phyloP scores from a whole-genome alignment of 2,797 vertebrate species.

The Anas acuta region DNA sequence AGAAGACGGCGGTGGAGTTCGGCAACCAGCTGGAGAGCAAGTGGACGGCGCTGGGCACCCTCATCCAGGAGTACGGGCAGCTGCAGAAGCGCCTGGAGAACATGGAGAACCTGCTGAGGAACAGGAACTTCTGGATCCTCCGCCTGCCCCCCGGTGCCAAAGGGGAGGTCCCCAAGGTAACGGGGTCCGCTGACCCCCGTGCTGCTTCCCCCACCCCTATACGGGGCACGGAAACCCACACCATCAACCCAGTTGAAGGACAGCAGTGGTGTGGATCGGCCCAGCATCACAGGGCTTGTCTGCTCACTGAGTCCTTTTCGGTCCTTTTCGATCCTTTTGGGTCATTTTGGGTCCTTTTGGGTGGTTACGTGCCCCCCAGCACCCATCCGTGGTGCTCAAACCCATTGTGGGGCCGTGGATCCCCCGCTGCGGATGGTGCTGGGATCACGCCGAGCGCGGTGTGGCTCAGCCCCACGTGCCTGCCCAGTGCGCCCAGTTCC shows the following conservation, averaged over 20 bases:
- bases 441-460: rapidly evolving
- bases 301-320: rapidly evolving
- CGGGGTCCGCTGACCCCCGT: slow-evolving; percentile 52
- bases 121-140: slow-evolving; percentile 81
- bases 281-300: neutral
- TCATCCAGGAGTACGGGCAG: slow-evolving; percentile 80
- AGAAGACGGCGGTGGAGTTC: slow-evolving; percentile 77
- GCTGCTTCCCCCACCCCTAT: neutral
- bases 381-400: rapidly evolving
- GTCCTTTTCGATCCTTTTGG: too few species aligned
- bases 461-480: rapidly evolving
- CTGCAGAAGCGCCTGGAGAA: slow-evolving; percentile 78
- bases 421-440: rapidly evolving
- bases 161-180: slow-evolving; percentile 79
- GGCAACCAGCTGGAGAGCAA: slow-evolving; percentile 81
- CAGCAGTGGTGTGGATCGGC: neutral
- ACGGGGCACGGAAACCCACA: too few species aligned
- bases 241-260: rapidly evolving
- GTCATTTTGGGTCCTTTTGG: too few species aligned
- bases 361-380: rapidly evolving
- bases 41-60: slow-evolving; percentile 76
- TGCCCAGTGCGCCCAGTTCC: neutral
- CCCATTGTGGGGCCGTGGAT: rapidly evolving
- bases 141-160: slow-evolving; percentile 74
- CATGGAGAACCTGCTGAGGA: slow-evolving; percentile 77